These are phyloP conservation scores for Phylloscopus trochiloides DNA, from an alignment of 2,113 vertebrate genomes.

Conservation along the genomic window DNA sequence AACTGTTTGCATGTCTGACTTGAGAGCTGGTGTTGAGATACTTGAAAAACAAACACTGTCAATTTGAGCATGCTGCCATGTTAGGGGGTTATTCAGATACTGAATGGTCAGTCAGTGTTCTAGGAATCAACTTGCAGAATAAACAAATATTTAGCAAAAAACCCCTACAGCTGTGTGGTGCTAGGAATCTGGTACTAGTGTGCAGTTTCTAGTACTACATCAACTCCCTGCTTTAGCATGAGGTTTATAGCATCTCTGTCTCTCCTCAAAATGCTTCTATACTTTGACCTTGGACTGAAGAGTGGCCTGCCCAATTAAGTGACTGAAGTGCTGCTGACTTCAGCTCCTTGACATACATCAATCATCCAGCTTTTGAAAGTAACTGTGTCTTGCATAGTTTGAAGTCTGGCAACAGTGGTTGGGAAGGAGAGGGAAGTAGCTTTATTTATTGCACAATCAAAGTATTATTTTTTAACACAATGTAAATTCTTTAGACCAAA, in stretches of 20 bases:
- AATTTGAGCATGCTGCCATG: neutral
- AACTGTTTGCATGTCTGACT: constrained; percentile 12
- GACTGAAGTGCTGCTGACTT: neutral
- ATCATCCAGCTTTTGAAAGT: neutral
- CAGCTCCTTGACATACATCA: neutral
- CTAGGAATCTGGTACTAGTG: neutral
- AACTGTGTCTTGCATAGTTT: neutral
- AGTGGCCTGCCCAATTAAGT: neutral
- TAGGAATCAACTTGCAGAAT: neutral
- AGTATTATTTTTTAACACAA: neutral
- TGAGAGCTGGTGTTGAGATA: neutral
- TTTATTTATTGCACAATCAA: constrained; percentile 35
- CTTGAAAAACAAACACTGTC: constrained; percentile 38
- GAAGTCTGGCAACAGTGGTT: neutral
- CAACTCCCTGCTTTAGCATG: neutral
- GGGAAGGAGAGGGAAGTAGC: neutral
- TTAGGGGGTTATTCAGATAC: neutral
- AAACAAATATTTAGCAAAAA: neutral
- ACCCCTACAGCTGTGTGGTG: neutral
- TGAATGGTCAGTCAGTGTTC: neutral
- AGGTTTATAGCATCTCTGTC: neutral
- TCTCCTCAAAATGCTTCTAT: neutral
- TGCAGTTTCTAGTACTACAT: neutral
- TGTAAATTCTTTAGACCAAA: neutral
- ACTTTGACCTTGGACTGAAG: neutral